phyloP scores from a whole-genome alignment of 2,113 vertebrate genomes.

The Calypte anna region DNA sequence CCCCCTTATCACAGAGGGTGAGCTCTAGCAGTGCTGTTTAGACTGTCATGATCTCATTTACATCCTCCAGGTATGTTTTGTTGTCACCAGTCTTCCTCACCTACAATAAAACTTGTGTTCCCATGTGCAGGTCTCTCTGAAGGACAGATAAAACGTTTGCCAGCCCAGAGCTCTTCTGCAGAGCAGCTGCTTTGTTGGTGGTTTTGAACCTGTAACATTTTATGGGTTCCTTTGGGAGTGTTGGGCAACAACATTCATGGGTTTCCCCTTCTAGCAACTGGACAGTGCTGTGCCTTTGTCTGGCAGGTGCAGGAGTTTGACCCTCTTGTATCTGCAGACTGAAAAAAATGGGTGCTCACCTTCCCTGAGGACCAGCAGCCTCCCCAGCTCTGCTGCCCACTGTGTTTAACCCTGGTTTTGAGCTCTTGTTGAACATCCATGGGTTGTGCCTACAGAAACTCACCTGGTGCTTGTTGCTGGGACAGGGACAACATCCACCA shows the following conservation, averaged over 20 bases:
- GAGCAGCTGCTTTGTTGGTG: neutral
- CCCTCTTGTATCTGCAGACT: neutral
- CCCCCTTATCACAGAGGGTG: too few species aligned
- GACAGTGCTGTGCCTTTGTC: neutral
- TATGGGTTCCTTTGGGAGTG: neutral
- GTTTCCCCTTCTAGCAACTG: neutral
- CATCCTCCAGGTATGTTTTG: neutral
- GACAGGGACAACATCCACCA: neutral
- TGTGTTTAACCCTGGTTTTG: neutral
- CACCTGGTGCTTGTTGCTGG: neutral
- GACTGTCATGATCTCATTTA: accelerated
- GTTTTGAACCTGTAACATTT: neutral
- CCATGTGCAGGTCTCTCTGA: neutral
- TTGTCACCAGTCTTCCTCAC: neutral
- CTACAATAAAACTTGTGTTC: neutral
- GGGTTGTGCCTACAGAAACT: neutral
- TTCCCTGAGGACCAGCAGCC: neutral
- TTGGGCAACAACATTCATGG: neutral
- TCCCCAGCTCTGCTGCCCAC: neutral
- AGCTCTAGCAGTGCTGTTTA: too few species aligned
- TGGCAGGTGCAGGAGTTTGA: neutral
- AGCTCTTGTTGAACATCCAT: neutral
- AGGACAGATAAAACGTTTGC: neutral
- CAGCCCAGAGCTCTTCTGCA: neutral
- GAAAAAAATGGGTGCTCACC: neutral